Conservation (phyloP, 2,888 invertebrate species). For the Liodrosophila aerea region DNA sequence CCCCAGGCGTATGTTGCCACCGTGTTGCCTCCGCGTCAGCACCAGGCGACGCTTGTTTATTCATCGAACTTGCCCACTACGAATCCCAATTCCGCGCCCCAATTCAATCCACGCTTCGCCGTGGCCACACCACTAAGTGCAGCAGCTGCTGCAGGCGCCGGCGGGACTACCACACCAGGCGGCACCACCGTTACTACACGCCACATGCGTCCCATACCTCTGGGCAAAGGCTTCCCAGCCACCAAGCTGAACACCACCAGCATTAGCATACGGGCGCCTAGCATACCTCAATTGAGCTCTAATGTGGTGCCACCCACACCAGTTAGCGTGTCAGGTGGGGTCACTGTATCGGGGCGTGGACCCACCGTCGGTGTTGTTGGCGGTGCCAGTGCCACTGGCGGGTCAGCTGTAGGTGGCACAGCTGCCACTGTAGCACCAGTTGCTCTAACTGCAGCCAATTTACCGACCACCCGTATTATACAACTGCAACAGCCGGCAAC, state of each 20-base stretch:
- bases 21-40: slow-evolving; percentile 81
- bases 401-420: slow-evolving; percentile 48
- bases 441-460: slow-evolving; percentile 74
- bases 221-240: slow-evolving; percentile 79
- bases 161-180: slow-evolving; percentile 56
- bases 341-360: slow-evolving; percentile 65
- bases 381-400: slow-evolving; percentile 48
- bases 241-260: slow-evolving; percentile 81
- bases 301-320: slow-evolving; percentile 61
- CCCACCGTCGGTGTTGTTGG: slow-evolving; percentile 20
- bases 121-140: slow-evolving; percentile 79
- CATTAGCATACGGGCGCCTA: slow-evolving; percentile 82
- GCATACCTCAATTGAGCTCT: slow-evolving; percentile 76
- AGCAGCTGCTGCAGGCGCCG: slow-evolving; percentile 20
- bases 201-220: slow-evolving; percentile 81
- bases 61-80: slow-evolving; percentile 73
- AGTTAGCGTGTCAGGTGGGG: slow-evolving; percentile 62
- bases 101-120: slow-evolving; percentile 81
- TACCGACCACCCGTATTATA: slow-evolving; percentile 81
- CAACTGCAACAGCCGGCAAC: slow-evolving; percentile 81
- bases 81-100: slow-evolving; percentile 74
- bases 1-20: slow-evolving; percentile 81
- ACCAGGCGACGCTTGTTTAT: slow-evolving; percentile 82
- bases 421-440: slow-evolving; percentile 60
- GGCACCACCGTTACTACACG: slow-evolving; percentile 74